Base-by-base conservation (phyloP, 2,113 vertebrate species). In the Gopherus evgoodei region DNA sequence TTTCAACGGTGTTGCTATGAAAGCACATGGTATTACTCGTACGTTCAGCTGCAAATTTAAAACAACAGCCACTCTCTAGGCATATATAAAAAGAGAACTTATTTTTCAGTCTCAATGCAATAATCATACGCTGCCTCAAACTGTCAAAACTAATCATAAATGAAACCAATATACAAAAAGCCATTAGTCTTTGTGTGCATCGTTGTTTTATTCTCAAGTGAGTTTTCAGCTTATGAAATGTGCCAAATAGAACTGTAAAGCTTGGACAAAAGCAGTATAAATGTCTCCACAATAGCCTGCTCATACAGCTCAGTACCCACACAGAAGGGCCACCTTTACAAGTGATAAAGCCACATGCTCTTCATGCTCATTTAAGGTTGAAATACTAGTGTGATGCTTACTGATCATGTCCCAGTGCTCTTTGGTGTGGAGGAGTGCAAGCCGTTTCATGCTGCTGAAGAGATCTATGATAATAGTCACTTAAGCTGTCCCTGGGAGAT, bases 81-180 rank as follows among this genome's bases (percentile, higher is more conserved):
- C 25, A 54, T 12, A 83, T n/a, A 50, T 0, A 19, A 47, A 88
- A 22, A 56, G 81, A 85, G 82, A 88, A 82, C 4, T 85, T 85
- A 9, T 29, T 88, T 57, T 92, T 31, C 72, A 75, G 59, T 35
- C 21, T 81, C 85, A 69, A 69, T 76, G 49, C 25, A 90, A 38
- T 57, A 79, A 85, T 38, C n/a, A 88, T 8, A 53, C 6, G 54
- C 29, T 90, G 76, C 24, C 35, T 78, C 27, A 78, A 69, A 29
- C 50, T 85, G 42, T 79, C 91, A 78, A 84, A 86, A 90, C 75
- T 49, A 54, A 81, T 25, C 59, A 87, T 57, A 81, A 90, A 21
- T 38, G 81, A 90, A 85, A 24, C 81, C 29, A 88, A 56, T 50
- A 81, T 35, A 52, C 22, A 69, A 82, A 56, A 13, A 85, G 56